These are phyloP conservation scores for Acanthosoma haemorrhoidale DNA, from an alignment of 2,888 invertebrate genomes.

Conservation along the genomic window DNA sequence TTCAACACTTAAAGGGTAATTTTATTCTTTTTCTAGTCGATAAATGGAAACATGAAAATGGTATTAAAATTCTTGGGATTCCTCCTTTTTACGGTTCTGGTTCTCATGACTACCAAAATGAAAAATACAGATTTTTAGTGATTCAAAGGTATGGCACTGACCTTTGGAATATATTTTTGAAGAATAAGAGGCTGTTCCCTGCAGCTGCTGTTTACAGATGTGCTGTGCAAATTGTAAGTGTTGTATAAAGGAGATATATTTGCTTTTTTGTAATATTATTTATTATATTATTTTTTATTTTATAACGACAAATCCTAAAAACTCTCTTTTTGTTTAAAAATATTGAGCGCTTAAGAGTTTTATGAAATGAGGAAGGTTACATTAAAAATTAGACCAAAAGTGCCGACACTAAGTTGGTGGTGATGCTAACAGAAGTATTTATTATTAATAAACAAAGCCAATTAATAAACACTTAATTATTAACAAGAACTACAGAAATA, in stretches of 20 bases:
- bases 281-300: no score
- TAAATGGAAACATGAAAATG: constrained; percentile 61
- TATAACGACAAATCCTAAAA: no score
- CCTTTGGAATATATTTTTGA: constrained; percentile 68
- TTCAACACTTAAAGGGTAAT: background rate
- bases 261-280: background rate
- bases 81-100: constrained; percentile 80
- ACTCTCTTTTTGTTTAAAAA: no score
- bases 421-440: no score
- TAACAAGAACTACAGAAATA: no score
- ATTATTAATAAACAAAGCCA: no score
- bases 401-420: no score
- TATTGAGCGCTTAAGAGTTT: no score
- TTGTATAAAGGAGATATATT: background rate
- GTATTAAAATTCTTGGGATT: constrained; percentile 71
- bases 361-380: no score
- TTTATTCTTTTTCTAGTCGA: constrained; percentile 55
- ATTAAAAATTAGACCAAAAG: no score
- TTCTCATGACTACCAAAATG: constrained; percentile 65
- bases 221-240: constrained; percentile 72
- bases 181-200: constrained; percentile 63
- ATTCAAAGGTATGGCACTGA: constrained; percentile 87
- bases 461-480: no score
- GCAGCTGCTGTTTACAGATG: constrained; percentile 68
- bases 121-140: constrained; percentile 77